Evolutionary conservation across 2,888 invertebrate genomes (phyloP).

Genomic region (Ischnus inquisitorius): DNA sequence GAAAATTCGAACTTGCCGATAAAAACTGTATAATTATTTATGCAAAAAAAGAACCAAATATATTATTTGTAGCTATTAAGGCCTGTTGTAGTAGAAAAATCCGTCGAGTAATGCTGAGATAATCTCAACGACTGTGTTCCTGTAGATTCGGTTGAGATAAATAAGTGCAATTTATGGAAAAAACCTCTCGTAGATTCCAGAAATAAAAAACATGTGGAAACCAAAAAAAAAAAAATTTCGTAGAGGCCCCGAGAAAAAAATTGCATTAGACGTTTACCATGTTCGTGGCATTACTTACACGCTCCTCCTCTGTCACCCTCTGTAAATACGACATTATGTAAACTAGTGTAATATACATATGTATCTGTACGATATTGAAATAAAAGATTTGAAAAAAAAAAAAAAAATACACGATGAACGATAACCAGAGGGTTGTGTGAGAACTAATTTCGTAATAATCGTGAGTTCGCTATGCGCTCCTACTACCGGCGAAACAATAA

Average conservation of each 20-base stretch:
- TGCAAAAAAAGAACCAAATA: constrained; percentile 57
- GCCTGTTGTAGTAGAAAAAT: constrained; percentile 19
- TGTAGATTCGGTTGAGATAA: constrained; percentile 45
- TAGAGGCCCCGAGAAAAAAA: neutral
- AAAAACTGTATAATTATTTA: constrained; percentile 37
- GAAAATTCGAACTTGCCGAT: neutral
- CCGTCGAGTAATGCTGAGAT: constrained; percentile 23
- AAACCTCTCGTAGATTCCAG: neutral
- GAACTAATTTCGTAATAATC: constrained; percentile 83
- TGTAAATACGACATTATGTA: constrained; percentile 80
- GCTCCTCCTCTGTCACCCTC: constrained; percentile 26
- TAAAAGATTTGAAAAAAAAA: constrained; percentile 75
- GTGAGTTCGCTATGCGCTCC: constrained; percentile 30
- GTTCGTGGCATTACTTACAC: constrained; percentile 4
- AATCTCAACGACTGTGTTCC: constrained; percentile 45
- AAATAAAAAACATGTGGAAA: neutral
- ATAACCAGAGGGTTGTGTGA: constrained; percentile 78
- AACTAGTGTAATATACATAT: constrained; percentile 79
- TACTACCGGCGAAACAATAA: constrained; percentile 64
- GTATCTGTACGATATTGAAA: constrained; percentile 73
- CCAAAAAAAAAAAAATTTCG: neutral
- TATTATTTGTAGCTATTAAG: constrained; percentile 49
- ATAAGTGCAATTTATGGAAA: constrained; percentile 48
- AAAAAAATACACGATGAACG: constrained; percentile 72
- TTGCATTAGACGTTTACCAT: constrained; percentile 10